Percentiles rank a stretch among this genome's conserved stretches.
These are phyloP conservation scores for Chloroclysta siterata DNA, from an alignment of 2,888 invertebrate species.

Conservation along the genomic window DNA sequence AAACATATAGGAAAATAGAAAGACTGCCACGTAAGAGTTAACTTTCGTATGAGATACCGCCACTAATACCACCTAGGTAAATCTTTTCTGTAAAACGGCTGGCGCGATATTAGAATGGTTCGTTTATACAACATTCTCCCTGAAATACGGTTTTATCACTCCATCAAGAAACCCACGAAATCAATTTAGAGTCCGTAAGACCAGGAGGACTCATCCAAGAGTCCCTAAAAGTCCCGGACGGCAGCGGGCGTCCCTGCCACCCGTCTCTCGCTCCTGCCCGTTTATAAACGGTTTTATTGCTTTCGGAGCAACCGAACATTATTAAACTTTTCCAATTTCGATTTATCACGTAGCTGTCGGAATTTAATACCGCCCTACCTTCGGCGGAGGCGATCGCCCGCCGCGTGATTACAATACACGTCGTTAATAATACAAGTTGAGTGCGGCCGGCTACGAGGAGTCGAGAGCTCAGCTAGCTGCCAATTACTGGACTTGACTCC, in stretches of 20 bases:
- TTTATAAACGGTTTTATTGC: slow-evolving; percentile 86
- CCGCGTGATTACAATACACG: slow-evolving; percentile 85
- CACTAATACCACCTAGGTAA: background rate
- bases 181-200: slow-evolving; percentile 77
- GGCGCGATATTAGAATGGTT: slow-evolving; percentile 15
- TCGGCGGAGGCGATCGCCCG: slow-evolving; percentile 84
- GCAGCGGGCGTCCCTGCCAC: slow-evolving; percentile 77
- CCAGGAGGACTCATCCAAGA: slow-evolving; percentile 76
- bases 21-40: background rate
- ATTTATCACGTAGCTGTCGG: slow-evolving; percentile 86
- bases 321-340: slow-evolving; percentile 86
- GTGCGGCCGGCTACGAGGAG: slow-evolving; percentile 57
- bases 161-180: slow-evolving; percentile 78
- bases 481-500: slow-evolving; percentile 51
- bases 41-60: background rate
- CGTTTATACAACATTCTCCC: slow-evolving; percentile 41
- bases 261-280: slow-evolving; percentile 84
- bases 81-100: slow-evolving; percentile 1
- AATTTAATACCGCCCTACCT: slow-evolving; percentile 86
- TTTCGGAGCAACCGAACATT: slow-evolving; percentile 86
- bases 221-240: slow-evolving; percentile 79
- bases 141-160: slow-evolving; percentile 70
- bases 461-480: slow-evolving; percentile 52
- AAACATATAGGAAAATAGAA: background rate
- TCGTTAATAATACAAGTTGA: slow-evolving; percentile 81